These are phyloP conservation scores for Sus scrofa DNA, from an alignment of 2,113 vertebrate species.

Conservation along the genomic window DNA sequence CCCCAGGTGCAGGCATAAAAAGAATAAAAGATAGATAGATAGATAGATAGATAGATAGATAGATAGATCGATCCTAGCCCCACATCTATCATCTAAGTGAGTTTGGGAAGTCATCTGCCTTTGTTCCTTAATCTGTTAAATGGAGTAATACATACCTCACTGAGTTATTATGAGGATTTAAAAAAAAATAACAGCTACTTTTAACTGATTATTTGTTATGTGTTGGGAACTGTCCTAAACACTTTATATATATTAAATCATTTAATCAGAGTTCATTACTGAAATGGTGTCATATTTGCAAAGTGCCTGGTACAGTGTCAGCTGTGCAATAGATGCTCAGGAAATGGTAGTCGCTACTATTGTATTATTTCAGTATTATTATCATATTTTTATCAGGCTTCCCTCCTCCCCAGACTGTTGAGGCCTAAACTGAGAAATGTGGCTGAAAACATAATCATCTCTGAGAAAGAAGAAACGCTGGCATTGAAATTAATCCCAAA, in stretches of 20 bases:
- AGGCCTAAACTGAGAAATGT: neutral
- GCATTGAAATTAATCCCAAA: constrained; percentile 1
- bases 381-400: too few relatives aligned
- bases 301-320: neutral
- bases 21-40: too few relatives aligned
- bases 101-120: neutral
- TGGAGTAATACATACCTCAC: neutral
- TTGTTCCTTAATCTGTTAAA: constrained; percentile 23
- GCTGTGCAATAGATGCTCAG: neutral
- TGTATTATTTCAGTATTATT: neutral
- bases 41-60: neutral
- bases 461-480: neutral
- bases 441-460: neutral
- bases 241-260: neutral
- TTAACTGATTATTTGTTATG: constrained; percentile 14
- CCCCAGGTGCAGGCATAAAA: too few relatives aligned
- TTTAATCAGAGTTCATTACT: constrained; percentile 27
- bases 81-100: neutral
- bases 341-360: neutral
- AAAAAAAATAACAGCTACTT: neutral
- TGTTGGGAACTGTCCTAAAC: neutral
- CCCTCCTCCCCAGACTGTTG: neutral
- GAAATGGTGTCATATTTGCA: constrained; percentile 9
- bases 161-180: neutral
- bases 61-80: neutral